phyloP scores from a whole-genome alignment of 2,113 vertebrate genomes.

The Coturnix japonica region DNA sequence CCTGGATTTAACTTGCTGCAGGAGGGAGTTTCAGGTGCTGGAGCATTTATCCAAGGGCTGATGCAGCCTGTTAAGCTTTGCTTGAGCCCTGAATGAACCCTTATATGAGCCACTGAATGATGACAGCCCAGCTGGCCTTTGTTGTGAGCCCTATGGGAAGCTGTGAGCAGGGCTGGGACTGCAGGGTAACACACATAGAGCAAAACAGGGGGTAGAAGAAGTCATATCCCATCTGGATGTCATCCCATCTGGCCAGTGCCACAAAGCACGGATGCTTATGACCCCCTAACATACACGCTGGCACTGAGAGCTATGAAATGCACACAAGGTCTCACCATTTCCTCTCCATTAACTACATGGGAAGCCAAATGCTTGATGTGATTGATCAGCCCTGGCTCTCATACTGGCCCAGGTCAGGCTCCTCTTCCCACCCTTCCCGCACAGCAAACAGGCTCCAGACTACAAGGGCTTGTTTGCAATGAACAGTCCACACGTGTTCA shows the following conservation, averaged over 20 bases:
- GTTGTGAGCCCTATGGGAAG: neutral
- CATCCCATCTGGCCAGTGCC: neutral
- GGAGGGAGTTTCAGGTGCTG: neutral
- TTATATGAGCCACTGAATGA: fast-evolving
- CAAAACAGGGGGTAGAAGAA: neutral
- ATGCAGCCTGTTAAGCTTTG: neutral
- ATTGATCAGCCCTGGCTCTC: neutral
- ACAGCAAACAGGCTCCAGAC: neutral
- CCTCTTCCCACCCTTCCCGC: neutral
- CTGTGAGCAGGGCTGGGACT: neutral
- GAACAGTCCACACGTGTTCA: neutral
- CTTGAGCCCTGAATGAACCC: neutral
- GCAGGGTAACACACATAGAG: neutral
- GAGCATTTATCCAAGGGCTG: neutral
- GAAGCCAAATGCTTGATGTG: neutral
- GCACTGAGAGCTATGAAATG: neutral
- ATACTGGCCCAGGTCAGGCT: neutral
- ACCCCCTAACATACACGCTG: fast-evolving
- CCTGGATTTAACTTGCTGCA: neutral
- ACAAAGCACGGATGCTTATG: fast-evolving
- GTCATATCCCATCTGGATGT: fast-evolving
- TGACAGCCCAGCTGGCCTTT: neutral
- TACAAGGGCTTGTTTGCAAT: neutral
- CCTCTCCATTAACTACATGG: neutral
- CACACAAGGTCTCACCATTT: fast-evolving